phyloP scores from a whole-genome alignment of 2,797 vertebrate species.

The Lates japonicus region DNA sequence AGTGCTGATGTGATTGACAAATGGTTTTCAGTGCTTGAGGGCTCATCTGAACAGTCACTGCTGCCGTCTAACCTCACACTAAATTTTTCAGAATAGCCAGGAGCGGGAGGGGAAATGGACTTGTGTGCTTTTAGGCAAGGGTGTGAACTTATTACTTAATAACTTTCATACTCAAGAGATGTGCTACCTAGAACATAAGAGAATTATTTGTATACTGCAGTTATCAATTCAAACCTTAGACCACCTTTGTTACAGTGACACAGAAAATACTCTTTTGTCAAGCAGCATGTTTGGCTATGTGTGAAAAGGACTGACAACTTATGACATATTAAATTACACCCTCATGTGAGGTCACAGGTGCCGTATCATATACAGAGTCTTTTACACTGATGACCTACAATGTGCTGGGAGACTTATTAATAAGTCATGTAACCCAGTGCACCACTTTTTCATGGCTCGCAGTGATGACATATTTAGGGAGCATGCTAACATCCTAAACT shows the following conservation, averaged over 20 bases:
- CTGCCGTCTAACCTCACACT: constrained; percentile 51
- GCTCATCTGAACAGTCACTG: constrained; percentile 23
- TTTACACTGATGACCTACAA: constrained; percentile 44
- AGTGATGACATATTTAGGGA: constrained; percentile 12
- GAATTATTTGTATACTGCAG: neutral
- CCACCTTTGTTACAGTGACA: neutral
- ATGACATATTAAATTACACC: constrained; percentile 44
- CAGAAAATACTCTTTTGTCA: neutral
- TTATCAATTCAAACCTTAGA: neutral
- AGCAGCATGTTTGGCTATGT: constrained; percentile 17
- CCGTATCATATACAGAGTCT: constrained; percentile 44
- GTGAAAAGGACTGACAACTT: constrained; percentile 43
- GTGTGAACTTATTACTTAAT: constrained; percentile 39
- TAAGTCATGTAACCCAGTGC: constrained; percentile 67
- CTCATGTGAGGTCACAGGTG: constrained; percentile 36
- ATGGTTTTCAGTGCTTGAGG: constrained; percentile 45
- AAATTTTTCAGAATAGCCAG: constrained; percentile 52
- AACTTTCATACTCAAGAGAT: neutral
- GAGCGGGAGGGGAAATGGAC: constrained; percentile 39
- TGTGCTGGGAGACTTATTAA: constrained; percentile 30
- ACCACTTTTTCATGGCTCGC: constrained; percentile 31
- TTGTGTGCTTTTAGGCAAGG: constrained; percentile 26
- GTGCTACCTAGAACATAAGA: neutral
- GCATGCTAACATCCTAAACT: neutral
- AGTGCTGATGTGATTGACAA: constrained; percentile 59